Conservation (phyloP, 2,888 invertebrate genomes). For the Drosophila prostipennis region DNA sequence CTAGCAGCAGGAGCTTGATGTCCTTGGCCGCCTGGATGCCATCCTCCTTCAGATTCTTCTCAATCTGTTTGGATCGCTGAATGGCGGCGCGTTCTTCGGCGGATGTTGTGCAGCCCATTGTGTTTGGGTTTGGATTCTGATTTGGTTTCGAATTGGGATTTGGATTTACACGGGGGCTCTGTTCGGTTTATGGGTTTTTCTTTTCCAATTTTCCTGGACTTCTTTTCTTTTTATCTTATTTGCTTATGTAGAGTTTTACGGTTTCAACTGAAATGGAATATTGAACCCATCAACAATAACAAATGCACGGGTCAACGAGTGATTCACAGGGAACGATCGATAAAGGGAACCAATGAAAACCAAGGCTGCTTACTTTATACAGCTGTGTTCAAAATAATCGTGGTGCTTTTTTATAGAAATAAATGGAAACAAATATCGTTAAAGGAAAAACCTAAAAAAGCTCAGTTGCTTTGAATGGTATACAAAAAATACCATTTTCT, state of each 20-base stretch:
- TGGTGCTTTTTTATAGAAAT: background rate
- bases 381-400: background rate
- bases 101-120: conserved; percentile 99
- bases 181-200: conserved; percentile 36
- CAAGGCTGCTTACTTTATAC: background rate
- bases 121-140: conserved; percentile 36
- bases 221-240: conserved; percentile 31
- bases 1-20: conserved; percentile 98
- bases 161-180: conserved; percentile 26
- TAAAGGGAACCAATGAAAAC: conserved; percentile 1
- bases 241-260: conserved; percentile 36
- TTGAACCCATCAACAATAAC: conserved; percentile 34
- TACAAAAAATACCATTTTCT: too few relatives aligned
- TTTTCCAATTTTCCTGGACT: conserved; percentile 36
- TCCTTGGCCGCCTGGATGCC: conserved; percentile 99
- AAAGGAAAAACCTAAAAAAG: background rate
- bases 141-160: conserved; percentile 45
- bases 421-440: background rate
- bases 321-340: conserved; percentile 21
- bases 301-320: conserved; percentile 32
- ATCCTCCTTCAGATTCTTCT: conserved; percentile 99
- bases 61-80: conserved; percentile 98
- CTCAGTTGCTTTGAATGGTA: too few relatives aligned
- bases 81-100: conserved; percentile 99
- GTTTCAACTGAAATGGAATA: conserved; percentile 32